Base-by-base conservation (phyloP, 2,888 invertebrate species). In the Mimachlamys varia region DNA sequence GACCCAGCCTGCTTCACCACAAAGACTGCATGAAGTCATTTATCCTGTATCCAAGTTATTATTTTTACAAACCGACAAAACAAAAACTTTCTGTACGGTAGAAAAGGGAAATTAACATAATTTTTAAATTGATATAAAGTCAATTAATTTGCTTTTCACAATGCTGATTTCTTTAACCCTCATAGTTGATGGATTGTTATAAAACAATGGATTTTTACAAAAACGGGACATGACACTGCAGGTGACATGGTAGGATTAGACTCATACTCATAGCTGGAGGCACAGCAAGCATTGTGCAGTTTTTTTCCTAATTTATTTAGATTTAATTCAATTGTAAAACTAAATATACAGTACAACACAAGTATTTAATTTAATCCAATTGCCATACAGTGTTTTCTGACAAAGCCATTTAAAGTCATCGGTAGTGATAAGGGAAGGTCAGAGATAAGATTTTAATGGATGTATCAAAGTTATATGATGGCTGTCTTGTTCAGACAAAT, bases 311-410 rank as follows among this genome's bases (percentile, higher is more conserved):
- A 76, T 33, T 76, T 27, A 76, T 76, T 76, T 27, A 76, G 76
- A 76, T 76, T 76, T 76, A 76, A 76, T 76, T 76, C 76, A 76
- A 76, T 76, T 76, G 62, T 62, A 76, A 33, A 76, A 76, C 10
- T 76, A 7, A 17, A 76, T 76, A 27, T 76, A 76, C 76, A 33
- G 22, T 27, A 33, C 76, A 76, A 76, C 76, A 58, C 10, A 58
- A 3, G 22, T 58, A 7, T 58, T 58, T 58, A 22, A n/a, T 58
- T 22, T 58, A 7, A 58, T 58, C 22, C 7, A 10, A n/a, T 58
- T n/a, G 7, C 58, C 19, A 3, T n/a, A 19, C 19, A 58, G 7
- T n/a, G n/a, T 22, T 4, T 10, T 22, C n/a, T n/a, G n/a, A 19
- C n/a, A 10, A n/a, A 58, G 58, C 15, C 3, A 58, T 22, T 58